Base-by-base conservation (phyloP, 2,888 invertebrate species). In the Diaphora mendica region DNA sequence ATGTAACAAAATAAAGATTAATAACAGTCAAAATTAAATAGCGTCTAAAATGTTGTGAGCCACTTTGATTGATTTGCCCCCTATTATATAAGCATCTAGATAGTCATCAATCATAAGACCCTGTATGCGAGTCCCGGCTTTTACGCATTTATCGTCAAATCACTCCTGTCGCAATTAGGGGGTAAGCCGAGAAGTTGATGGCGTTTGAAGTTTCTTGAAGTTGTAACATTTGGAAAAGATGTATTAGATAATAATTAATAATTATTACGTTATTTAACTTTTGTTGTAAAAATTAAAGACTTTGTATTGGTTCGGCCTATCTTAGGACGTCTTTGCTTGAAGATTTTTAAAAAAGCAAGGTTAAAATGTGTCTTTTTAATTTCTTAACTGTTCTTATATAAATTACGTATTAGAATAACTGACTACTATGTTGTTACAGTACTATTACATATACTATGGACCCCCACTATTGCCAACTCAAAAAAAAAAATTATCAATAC, bases 101-200 rank as follows among this genome's bases (percentile, higher is more conserved):
- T 72, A 35, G 30, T 23, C 64, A 80, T 81, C 76, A 82, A 82
- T 82, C 76, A 78, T 55, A 59, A 30, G n/a, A 55, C 39, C n/a
- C 68, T 48, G n/a, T 69, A 33, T 72, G 48, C 65, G 26, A 71
- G 20, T 35, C 71, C 71, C 64, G 48, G 70, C 51, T 71, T 71
- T 71, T 35, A 26, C 51, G 15, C 30, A 55, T 48, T 55, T 72
- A 55, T 30, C n/a, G 68, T 48, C 15, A 39, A 64, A 64, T 72
- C 72, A 72, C 59, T 26, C 15, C 42, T 55, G 51, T 64, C 68
- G 68, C 26, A 64, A 72, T 64, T 72, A 68, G 13, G 23, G 62
- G 64, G 39, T 68, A 51, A 51, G n/a, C n/a, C 42, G 30, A 70
- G 30, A 44, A 44, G 62, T 44, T 70, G 64, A 70, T 44, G 70